phyloP scores from a whole-genome alignment of 2,113 vertebrate species.

The Aix galericulata region DNA sequence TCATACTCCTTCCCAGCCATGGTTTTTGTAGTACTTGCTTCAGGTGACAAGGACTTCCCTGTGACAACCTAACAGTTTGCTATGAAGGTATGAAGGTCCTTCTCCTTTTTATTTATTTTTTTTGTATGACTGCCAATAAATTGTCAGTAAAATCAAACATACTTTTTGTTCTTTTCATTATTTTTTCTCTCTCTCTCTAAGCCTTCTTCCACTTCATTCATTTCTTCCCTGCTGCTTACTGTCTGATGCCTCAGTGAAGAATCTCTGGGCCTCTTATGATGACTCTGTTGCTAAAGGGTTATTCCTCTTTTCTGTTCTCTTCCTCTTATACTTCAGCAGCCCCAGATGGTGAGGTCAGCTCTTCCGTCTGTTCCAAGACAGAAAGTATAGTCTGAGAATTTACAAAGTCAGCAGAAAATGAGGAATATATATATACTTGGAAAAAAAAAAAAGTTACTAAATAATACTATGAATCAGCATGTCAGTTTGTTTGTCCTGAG shows the following conservation, averaged over 20 bases:
- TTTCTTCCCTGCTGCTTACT: constrained; percentile 10
- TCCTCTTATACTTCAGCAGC: not conserved
- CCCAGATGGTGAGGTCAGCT: constrained; percentile 12
- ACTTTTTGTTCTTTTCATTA: not conserved
- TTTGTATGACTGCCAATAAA: not conserved
- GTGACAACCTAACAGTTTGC: not conserved
- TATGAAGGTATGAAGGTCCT: not conserved
- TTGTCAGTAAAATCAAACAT: not conserved
- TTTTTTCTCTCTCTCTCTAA: not conserved
- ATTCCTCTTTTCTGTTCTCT: not conserved
- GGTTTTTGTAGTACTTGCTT: not conserved
- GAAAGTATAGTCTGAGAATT: not conserved
- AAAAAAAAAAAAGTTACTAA: not conserved
- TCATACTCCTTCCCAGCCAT: not conserved
- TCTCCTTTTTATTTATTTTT: not conserved
- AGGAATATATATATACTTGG: not conserved
- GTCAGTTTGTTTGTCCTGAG: constrained; percentile 3
- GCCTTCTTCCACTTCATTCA: not conserved
- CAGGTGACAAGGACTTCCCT: not conserved
- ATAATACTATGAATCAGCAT: not conserved
- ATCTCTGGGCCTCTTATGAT: not conserved
- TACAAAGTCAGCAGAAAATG: constrained; percentile 10
- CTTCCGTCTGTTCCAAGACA: constrained; percentile 28
- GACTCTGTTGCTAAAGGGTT: not conserved
- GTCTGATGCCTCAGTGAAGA: not conserved